Conservation (phyloP, 2,113 vertebrate species). For the Anoura caudifer region DNA sequence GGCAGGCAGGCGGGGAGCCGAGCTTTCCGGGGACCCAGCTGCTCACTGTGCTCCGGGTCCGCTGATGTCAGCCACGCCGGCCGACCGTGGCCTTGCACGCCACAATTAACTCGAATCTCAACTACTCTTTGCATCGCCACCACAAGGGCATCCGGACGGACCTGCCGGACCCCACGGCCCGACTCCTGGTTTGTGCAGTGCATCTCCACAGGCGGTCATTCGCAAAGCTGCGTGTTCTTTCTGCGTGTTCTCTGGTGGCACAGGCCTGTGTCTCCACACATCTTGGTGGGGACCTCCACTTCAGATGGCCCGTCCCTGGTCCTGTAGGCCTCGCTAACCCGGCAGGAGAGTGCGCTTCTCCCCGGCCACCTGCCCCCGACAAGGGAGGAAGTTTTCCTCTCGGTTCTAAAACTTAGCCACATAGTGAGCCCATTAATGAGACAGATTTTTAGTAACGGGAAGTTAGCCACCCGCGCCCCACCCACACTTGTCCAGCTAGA, state of each 20-base stretch:
- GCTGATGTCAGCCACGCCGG: not conserved
- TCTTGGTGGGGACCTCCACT: not conserved
- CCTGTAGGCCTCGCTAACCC: not conserved
- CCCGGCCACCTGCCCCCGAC: not conserved
- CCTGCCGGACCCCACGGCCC: not conserved
- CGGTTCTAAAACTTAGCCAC: not conserved
- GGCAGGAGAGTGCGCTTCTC: not conserved
- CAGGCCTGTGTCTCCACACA: not conserved
- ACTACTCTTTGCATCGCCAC: not conserved
- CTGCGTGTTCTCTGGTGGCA: not conserved
- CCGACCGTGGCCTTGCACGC: not conserved
- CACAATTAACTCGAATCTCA: not conserved
- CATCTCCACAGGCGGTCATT: too few species aligned
- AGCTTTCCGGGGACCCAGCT: not conserved
- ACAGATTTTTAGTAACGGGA: too few species aligned
- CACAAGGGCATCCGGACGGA: not conserved
- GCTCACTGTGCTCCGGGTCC: not conserved
- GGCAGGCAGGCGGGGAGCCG: not conserved
- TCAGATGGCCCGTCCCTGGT: not conserved
- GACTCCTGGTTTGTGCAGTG: not conserved
- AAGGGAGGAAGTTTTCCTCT: not conserved
- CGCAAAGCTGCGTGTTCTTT: not conserved
- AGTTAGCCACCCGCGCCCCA: too few species aligned
- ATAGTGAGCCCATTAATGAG: too few species aligned
- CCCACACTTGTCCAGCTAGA: too few species aligned